phyloP scores from a whole-genome alignment of 2,113 vertebrate species.

The Hyperoodon ampullatus region DNA sequence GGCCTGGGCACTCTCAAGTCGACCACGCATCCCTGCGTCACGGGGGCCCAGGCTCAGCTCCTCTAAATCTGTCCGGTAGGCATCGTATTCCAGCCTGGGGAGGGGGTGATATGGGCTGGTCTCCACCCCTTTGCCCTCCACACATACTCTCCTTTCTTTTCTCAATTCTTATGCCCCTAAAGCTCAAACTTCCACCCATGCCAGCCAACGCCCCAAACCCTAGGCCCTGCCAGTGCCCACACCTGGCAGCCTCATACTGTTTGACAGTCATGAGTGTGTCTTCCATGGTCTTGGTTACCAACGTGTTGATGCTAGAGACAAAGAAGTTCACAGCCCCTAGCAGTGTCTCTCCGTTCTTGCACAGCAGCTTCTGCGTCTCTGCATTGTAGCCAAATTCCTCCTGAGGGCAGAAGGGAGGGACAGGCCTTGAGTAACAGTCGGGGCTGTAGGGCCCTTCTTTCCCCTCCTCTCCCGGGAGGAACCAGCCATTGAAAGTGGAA shows the following conservation, averaged over 20 bases:
- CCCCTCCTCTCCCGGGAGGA: constrained; percentile 45
- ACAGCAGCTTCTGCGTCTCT: constrained; percentile 97
- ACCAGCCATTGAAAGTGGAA: constrained; percentile 27
- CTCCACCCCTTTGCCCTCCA: neutral
- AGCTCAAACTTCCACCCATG: constrained; percentile 19
- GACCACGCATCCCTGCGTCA: constrained; percentile 90
- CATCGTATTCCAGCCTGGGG: constrained; percentile 94
- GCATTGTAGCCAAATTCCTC: constrained; percentile 99
- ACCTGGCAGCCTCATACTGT: constrained; percentile 97
- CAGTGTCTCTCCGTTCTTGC: constrained; percentile 97
- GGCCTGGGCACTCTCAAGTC: constrained; percentile 92
- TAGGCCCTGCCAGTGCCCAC: constrained; percentile 55
- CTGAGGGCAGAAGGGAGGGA: constrained; percentile 80
- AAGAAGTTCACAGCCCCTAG: constrained; percentile 98
- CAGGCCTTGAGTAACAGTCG: constrained; percentile 16
- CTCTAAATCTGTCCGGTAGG: constrained; percentile 97
- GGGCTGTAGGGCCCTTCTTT: neutral
- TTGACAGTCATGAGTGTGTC: constrained; percentile 97
- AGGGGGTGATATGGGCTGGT: constrained; percentile 41
- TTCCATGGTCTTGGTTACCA: constrained; percentile 99
- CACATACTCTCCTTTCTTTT: neutral
- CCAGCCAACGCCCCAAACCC: constrained; percentile 53
- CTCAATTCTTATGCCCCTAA: neutral
- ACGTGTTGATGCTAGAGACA: constrained; percentile 97
- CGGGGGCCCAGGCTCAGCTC: constrained; percentile 95